Conservation (phyloP, 2,888 invertebrate species). For the Andrena camellia region DNA sequence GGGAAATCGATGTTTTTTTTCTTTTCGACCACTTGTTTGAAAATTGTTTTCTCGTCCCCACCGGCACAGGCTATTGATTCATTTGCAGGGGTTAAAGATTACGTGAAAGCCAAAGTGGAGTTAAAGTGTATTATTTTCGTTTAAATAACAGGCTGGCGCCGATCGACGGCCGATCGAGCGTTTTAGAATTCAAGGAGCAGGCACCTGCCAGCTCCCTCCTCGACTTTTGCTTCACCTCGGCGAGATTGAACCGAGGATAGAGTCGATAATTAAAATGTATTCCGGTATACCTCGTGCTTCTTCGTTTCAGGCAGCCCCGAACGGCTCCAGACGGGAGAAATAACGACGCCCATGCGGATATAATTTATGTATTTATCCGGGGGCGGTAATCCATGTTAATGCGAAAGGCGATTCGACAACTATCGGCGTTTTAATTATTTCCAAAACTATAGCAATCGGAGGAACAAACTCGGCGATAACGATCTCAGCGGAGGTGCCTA, state of each 20-base stretch:
- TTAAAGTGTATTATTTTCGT: slow-evolving; percentile 40
- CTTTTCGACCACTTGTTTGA: neutral
- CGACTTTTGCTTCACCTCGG: slow-evolving; percentile 24
- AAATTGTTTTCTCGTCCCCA: neutral
- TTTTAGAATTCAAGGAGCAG: slow-evolving; percentile 18
- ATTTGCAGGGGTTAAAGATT: slow-evolving; percentile 16
- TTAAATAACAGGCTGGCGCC: slow-evolving; percentile 40
- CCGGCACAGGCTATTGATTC: slow-evolving; percentile 23
- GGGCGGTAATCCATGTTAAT: neutral
- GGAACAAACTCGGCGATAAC: neutral
- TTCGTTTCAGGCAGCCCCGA: slow-evolving; percentile 48
- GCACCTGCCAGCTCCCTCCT: slow-evolving; percentile 39
- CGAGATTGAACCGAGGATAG: slow-evolving; percentile 34
- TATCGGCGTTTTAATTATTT: neutral
- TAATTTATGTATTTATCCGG: neutral
- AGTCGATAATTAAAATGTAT: slow-evolving; percentile 57
- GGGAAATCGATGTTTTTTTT: neutral
- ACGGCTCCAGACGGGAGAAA: neutral
- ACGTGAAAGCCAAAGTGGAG: slow-evolving; percentile 14
- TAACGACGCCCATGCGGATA: slow-evolving; percentile 10
- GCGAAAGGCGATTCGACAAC: neutral
- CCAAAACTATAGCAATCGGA: neutral
- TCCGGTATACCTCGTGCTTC: slow-evolving; percentile 20
- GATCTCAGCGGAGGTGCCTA: neutral
- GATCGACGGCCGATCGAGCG: slow-evolving; percentile 45